Evolutionary conservation across 2,797 vertebrate species (phyloP).

Genomic region (Anas georgica): DNA sequence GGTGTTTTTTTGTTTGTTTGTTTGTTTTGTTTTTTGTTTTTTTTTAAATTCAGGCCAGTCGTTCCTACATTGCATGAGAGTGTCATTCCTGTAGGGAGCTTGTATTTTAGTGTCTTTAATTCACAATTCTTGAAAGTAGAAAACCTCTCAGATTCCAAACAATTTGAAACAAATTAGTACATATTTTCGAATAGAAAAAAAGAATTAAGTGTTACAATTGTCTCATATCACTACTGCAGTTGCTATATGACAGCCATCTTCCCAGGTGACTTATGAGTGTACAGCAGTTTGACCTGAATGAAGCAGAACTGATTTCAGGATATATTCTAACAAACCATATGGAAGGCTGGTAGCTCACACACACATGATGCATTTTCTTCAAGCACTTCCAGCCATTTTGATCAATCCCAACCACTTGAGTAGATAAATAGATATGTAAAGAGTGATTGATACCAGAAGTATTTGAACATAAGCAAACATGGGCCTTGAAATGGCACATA

Average conservation of each 20-base stretch:
- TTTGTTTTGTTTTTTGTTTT: background rate
- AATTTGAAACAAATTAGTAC: conserved; percentile 66
- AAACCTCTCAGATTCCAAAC: conserved; percentile 53
- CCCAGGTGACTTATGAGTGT: conserved; percentile 77
- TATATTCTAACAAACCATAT: conserved; percentile 60
- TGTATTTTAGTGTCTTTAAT: conserved; percentile 61
- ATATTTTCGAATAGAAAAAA: conserved; percentile 24
- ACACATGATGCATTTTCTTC: conserved; percentile 64
- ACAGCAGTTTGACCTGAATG: conserved; percentile 76
- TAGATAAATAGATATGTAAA: conserved; percentile 21
- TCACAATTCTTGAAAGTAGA: conserved; percentile 59
- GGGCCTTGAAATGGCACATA: background rate
- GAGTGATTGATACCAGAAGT: conserved; percentile 20
- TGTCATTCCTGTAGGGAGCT: conserved; percentile 67
- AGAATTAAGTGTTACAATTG: conserved; percentile 54
- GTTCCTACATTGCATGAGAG: conserved; percentile 62
- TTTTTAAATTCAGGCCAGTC: conserved; percentile 69
- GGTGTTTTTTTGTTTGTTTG: conserved; percentile 81
- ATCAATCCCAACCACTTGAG: conserved; percentile 16
- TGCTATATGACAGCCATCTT: conserved; percentile 52
- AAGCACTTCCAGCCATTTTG: conserved; percentile 66
- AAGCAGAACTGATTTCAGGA: conserved; percentile 81
- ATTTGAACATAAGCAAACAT: conserved; percentile 14
- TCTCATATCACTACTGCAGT: conserved; percentile 17
- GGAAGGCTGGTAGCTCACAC: conserved; percentile 76